Conservation (phyloP, 2,797 vertebrate genomes). For the Odontamblyopus rebecca region DNA sequence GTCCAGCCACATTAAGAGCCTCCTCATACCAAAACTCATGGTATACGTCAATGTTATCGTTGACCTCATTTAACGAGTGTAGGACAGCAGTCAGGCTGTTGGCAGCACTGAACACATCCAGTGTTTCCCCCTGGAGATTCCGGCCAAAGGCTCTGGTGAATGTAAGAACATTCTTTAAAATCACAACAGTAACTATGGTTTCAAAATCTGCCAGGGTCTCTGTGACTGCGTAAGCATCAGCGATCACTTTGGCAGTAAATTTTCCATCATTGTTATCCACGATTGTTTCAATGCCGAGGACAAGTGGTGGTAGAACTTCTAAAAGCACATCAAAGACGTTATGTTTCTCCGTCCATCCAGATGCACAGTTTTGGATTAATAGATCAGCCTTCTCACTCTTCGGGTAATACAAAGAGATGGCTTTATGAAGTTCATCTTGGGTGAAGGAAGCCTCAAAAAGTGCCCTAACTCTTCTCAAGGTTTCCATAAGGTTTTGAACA, state of each 20-base stretch:
- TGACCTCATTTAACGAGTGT: conserved; percentile 92
- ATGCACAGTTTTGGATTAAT: conserved; percentile 78
- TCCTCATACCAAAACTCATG: conserved; percentile 99
- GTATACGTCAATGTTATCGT: conserved; percentile 96
- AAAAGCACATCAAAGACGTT: conserved; percentile 88
- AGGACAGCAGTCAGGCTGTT: conserved; percentile 91
- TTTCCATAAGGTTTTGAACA: conserved; percentile 86
- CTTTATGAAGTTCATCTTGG: conserved; percentile 80
- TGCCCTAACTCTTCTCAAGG: conserved; percentile 80
- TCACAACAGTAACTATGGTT: conserved; percentile 86
- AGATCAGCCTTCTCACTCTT: conserved; percentile 78
- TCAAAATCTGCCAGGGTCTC: conserved; percentile 91
- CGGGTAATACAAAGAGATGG: conserved; percentile 81
- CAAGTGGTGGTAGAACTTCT: conserved; percentile 84
- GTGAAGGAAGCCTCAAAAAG: conserved; percentile 82
- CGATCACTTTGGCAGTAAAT: conserved; percentile 61
- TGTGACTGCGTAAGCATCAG: conserved; percentile 81
- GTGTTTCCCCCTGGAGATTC: conserved; percentile 90
- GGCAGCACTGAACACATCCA: conserved; percentile 91
- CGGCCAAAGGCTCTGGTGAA: conserved; percentile 94
- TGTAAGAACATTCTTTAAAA: conserved; percentile 89
- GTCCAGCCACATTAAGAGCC: conserved; percentile 82
- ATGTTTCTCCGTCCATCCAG: conserved; percentile 87
- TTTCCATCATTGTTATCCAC: conserved; percentile 75
- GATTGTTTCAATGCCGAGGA: conserved; percentile 87